A percentile compares a stretch with the other conserved stretches of the same genome.
These are phyloP conservation scores for Drosophila meridionalis DNA, from an alignment of 2,888 invertebrate genomes.

Conservation along the genomic window DNA sequence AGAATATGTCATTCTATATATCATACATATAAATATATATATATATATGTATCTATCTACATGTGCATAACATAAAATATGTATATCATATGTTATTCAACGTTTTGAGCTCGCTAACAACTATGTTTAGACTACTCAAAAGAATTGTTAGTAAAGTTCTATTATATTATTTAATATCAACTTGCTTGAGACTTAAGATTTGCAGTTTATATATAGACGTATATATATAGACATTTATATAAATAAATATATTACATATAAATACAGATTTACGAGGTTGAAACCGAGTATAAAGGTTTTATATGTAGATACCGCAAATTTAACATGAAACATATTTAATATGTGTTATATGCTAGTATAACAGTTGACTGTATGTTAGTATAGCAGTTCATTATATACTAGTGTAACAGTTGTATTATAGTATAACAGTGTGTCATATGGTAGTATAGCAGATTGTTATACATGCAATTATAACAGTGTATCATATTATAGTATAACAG, in stretches of 20 bases:
- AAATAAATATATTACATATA: too few species aligned
- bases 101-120: conserved; percentile 30
- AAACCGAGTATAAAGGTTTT: too few species aligned
- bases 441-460: not conserved
- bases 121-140: conserved; percentile 9
- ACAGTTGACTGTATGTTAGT: not conserved
- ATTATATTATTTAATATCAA: not conserved
- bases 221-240: too few species aligned
- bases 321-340: not conserved
- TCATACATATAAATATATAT: not conserved
- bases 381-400: not conserved
- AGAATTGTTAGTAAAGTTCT: too few species aligned
- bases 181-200: too few species aligned
- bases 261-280: not conserved
- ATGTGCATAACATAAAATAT: conserved; percentile 5
- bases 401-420: not conserved
- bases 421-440: not conserved
- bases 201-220: too few species aligned
- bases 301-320: not conserved
- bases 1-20: conserved; percentile 6
- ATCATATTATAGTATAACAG: not conserved
- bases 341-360: not conserved
- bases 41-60: not conserved
- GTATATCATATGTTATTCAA: conserved; percentile 24
- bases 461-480: not conserved